Conservation (phyloP, 2,888 invertebrate species). For the Sympetrum striolatum region DNA sequence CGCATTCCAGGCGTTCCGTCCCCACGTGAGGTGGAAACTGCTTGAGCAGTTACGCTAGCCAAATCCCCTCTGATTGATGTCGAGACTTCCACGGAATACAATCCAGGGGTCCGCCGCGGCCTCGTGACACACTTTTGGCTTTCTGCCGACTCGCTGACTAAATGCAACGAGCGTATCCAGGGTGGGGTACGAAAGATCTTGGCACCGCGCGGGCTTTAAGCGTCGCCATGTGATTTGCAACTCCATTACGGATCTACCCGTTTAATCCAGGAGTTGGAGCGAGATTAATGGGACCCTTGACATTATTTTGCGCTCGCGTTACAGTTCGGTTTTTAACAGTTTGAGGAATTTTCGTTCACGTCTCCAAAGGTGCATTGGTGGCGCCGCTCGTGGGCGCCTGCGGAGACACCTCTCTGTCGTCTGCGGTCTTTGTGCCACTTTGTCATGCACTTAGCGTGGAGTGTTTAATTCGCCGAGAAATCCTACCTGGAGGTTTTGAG, state of each 20-base stretch:
- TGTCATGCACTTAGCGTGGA: not conserved
- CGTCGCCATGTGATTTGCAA: not conserved
- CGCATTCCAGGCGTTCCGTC: not conserved
- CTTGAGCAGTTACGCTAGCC: not conserved
- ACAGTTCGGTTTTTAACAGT: not conserved
- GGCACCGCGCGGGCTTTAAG: not conserved
- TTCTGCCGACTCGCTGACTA: not conserved
- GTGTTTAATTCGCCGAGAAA: too few relatives aligned
- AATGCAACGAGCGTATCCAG: not conserved
- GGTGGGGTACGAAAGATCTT: not conserved
- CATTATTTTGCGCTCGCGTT: not conserved
- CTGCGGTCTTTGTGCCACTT: not conserved
- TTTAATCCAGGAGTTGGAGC: not conserved
- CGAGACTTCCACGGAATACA: not conserved
- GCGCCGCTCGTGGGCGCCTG: not conserved
- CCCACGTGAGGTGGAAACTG: not conserved
- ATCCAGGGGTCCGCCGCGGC: not conserved
- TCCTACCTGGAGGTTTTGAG: too few relatives aligned
- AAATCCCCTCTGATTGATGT: not conserved
- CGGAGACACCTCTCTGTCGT: not conserved
- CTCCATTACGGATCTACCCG: not conserved
- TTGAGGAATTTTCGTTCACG: not conserved
- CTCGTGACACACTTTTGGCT: slow-evolving; percentile 27
- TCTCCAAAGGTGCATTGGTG: not conserved
- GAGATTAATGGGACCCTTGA: not conserved